phyloP scores from a whole-genome alignment of 2,797 vertebrate genomes.

The Oryzias sinensis region DNA sequence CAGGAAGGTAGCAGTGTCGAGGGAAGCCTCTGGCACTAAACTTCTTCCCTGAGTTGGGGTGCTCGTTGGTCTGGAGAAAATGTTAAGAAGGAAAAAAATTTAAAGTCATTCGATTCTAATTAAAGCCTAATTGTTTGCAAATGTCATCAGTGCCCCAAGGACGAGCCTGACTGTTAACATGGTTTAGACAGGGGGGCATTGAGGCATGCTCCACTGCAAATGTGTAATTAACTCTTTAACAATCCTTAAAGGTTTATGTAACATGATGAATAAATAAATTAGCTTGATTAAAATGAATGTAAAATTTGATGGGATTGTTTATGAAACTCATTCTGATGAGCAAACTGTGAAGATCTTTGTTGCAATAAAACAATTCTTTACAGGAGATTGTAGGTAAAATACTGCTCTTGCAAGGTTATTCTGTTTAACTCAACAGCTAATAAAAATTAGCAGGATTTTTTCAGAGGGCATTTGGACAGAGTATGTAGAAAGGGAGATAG shows the following conservation, averaged over 20 bases:
- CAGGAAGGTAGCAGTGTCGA: conserved; percentile 94
- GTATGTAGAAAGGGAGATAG: too few species aligned
- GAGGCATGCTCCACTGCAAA: conserved; percentile 10
- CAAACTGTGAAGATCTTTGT: not conserved
- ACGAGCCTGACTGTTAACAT: conserved; percentile 11
- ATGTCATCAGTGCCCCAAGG: conserved; percentile 37
- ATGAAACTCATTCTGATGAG: not conserved
- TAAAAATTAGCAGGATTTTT: too few species aligned
- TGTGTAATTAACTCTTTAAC: conserved; percentile 18
- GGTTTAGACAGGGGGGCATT: conserved; percentile 4
- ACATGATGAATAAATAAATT: not conserved
- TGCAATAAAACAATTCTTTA: too few species aligned
- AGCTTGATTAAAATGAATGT: not conserved
- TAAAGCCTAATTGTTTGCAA: conserved; percentile 24
- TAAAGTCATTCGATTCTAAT: conserved; percentile 22
- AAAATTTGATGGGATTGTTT: not conserved
- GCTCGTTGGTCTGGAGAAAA: conserved; percentile 86
- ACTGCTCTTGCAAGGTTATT: too few species aligned
- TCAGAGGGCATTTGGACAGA: too few species aligned
- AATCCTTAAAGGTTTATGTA: conserved; percentile 4
- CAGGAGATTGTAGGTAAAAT: too few species aligned
- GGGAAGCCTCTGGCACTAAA: conserved; percentile 96
- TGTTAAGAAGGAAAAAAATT: conserved; percentile 30
- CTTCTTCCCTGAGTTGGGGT: conserved; percentile 93
- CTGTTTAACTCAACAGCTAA: too few species aligned